Evolutionary conservation across 2,797 vertebrate species (phyloP), one percentile per base, ranked within the genome.

Genomic region (Acanthis flammea): DNA sequence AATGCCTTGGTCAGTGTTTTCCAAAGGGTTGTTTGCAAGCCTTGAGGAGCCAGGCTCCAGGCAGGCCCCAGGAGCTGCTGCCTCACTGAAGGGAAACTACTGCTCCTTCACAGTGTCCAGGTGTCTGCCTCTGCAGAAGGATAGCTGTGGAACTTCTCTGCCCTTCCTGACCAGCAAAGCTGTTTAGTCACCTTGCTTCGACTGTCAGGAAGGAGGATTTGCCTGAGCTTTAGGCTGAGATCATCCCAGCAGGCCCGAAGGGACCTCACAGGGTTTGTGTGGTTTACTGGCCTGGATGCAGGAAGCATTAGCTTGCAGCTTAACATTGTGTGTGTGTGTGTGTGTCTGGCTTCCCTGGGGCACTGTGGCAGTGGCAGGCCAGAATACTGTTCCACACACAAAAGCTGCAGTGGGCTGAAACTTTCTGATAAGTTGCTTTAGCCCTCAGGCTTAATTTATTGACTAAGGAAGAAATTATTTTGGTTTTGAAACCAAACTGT

Each of bases 291-390:
- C 24, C 84, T 60, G 61, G 57, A 21, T 51, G 48, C 14, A n/a
- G 95, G 62, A 88, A 77, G n/a, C 61, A n/a, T 71, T 77, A 68
- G 39, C 60, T 86, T 82, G 50, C 74, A 51, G 71, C 19, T 55
- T 50, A 87, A 53, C 25, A 54, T 4, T 0, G 0, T 7, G 63
- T 44, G 42, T 0, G 0, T 7, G 63, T 45, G 14, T 54, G 51
- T 92, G 61, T 81, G 54, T 72, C 76, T 4, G 2, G 45, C 61
- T 78, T 83, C 61, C 35, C 35, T 35, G 35, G 35, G 35, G 35
- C 35, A 35, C 35, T 35, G 35, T 35, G 35, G 35, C 17, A n/a
- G 54, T 48, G 66, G 35, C 82, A 90, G 86, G 47, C 33, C 37
- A 62, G 65, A 67, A 33, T 37, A 74, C 25, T 41, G 58, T 14